Evolutionary conservation across 1,140 invertebrate genomes (phyloP), one percentile per base, ranked within the genome.

Genomic region (Ceratina japonica): DNA sequence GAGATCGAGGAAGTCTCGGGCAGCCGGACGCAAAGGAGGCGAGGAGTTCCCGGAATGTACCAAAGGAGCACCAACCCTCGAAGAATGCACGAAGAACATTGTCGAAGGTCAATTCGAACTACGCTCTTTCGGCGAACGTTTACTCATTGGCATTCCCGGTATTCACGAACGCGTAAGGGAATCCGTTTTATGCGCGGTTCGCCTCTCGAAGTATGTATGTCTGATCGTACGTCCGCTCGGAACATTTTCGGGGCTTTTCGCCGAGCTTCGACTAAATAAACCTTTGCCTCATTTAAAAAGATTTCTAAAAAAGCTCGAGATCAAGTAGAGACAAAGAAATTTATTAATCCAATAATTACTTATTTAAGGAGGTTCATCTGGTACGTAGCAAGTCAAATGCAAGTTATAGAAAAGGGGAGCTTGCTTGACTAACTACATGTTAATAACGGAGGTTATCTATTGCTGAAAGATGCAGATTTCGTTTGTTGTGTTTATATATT

Each of bases 81-180:
- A 83, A 64, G 82, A 80, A 82, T 87, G 84, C 65, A 87, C 87
- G 37, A 86, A 73, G 80, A 90, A 80, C 58, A 88, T 89, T 64
- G 73, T 84, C 73, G 79, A 87, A 88, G 88, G 88, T 90, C 51
- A 75, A 83, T 80, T 69, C 63, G 54, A 74, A 79, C 22, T 66
- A 70, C 16, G 16, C 51, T 31, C 49, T 72, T 58, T 31, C 18
- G 61, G 37, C 15, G 22, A 79, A 77, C 75, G 54, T 77, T 77
- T 77, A 52, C 58, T 68, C 63, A 68, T 66, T 27, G 73, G 74
- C 56, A 69, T 68, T 76, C 74, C 24, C 37, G 56, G 65, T 76
- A 76, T 70, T 62, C 65, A 18, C 44, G 65, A 31, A 16, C 56
- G 75, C 75, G 56, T 76, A 70, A 76, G 44, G 68, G 15, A 70